These are phyloP conservation scores for Grallaria varia DNA, from an alignment of 2,113 vertebrate species.

Conservation along the genomic window DNA sequence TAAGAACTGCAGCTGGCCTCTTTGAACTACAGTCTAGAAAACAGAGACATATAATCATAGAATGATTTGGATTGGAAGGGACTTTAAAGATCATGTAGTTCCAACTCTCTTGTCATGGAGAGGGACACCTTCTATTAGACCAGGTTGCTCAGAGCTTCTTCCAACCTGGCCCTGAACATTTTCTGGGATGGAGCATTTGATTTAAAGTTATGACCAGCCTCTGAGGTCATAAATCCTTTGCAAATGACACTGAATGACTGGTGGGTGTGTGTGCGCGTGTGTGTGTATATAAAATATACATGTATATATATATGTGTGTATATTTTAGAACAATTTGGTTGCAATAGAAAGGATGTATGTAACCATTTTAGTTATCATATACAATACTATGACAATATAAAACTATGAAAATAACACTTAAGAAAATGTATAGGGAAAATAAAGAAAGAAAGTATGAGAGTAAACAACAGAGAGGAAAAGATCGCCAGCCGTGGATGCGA, in stretches of 20 bases:
- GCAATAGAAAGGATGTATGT: background rate
- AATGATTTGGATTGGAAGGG: background rate
- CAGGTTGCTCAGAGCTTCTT: background rate
- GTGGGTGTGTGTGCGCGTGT: no score
- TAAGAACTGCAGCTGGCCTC: background rate
- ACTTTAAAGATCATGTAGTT: background rate
- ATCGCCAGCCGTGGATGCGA: no score
- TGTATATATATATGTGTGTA: background rate
- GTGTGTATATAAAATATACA: no score
- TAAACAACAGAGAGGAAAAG: background rate
- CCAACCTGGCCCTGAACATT: background rate
- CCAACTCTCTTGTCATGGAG: background rate
- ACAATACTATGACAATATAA: background rate
- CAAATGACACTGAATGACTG: no score
- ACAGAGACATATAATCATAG: fast-evolving
- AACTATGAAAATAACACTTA: background rate
- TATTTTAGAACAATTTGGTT: background rate
- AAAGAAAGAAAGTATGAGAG: background rate
- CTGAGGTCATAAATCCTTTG: no score
- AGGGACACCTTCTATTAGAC: background rate
- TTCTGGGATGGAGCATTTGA: background rate
- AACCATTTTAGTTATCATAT: background rate
- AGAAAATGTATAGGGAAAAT: background rate
- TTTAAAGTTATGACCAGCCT: background rate
- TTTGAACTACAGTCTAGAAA: background rate